phyloP scores from a whole-genome alignment of 1,140 invertebrate species.

The Drosophila burlai region DNA sequence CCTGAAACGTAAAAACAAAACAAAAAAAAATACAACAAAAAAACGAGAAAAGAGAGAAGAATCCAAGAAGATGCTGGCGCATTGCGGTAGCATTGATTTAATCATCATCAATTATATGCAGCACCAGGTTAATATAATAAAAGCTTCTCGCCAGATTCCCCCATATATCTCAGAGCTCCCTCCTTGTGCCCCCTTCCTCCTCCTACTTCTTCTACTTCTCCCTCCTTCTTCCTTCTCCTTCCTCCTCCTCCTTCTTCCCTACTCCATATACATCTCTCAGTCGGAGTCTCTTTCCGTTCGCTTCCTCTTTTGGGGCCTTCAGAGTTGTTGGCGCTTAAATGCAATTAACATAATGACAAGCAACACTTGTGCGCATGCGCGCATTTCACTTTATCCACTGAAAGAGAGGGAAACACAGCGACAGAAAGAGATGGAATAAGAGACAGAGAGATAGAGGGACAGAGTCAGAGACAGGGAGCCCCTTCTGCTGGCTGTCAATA shows the following conservation, averaged over 20 bases:
- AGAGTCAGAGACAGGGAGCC: constrained; percentile 13
- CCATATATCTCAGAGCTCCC: constrained; percentile 15
- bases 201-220: neutral
- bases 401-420: constrained; percentile 8
- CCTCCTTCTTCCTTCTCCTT: neutral
- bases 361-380: constrained; percentile 82
- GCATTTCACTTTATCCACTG: constrained; percentile 68
- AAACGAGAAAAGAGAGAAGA: constrained; percentile 14
- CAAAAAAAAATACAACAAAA: neutral
- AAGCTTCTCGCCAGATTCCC: constrained; percentile 56
- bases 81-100: constrained; percentile 83
- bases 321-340: constrained; percentile 75
- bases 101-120: constrained; percentile 84
- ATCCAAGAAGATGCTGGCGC: constrained; percentile 51
- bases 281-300: constrained; percentile 3
- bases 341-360: constrained; percentile 84
- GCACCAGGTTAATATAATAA: constrained; percentile 84
- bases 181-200: neutral
- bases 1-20: constrained; percentile 41
- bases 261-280: neutral
- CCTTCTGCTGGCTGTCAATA: constrained; percentile 66
- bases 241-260: neutral
- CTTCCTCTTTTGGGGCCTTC: constrained; percentile 37
- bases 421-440: neutral
- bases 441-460: neutral